Evolutionary conservation across 30 jellyfish, hydroid and myxozoan genomes (phyloP).

Genomic region (Nemopilema nomurai): DNA sequence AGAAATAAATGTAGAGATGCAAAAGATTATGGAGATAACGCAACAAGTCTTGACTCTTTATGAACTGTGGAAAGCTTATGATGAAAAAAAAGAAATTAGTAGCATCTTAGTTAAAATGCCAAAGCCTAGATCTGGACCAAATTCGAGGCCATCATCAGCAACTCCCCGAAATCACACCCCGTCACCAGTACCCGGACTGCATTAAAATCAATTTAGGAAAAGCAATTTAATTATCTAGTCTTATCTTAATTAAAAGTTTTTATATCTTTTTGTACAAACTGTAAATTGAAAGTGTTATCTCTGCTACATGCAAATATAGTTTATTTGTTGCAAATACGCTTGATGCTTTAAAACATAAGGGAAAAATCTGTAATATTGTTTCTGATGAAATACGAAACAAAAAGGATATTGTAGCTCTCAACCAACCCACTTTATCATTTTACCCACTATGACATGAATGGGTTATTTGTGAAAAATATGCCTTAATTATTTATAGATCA

Average conservation of each 20-base stretch:
- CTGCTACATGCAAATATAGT: not conserved
- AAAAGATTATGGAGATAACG: conserved; percentile 72
- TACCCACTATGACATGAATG: too few relatives aligned
- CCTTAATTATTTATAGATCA: too few relatives aligned
- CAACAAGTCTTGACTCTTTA: conserved; percentile 75
- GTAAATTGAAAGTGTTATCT: not conserved
- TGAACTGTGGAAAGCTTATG: conserved; percentile 90
- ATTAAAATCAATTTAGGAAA: not conserved
- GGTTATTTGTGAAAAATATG: too few relatives aligned
- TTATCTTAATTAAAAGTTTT: not conserved
- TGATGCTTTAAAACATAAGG: too few relatives aligned
- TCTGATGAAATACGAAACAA: too few relatives aligned
- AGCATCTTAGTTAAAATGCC: conserved; percentile 84
- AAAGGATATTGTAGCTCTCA: too few relatives aligned
- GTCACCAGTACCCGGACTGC: conserved; percentile 81
- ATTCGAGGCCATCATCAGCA: conserved; percentile 90
- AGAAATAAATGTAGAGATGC: conserved; percentile 85
- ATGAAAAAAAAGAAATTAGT: conserved; percentile 84
- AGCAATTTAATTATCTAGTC: not conserved
- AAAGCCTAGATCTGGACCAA: conserved; percentile 82
- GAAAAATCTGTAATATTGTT: too few relatives aligned
- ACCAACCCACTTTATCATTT: too few relatives aligned
- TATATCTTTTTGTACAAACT: not conserved
- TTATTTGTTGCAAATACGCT: not conserved
- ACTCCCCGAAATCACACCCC: conserved; percentile 94